Base-by-base conservation (phyloP, 2,113 vertebrate genomes). In the Erinaceus europaeus region DNA sequence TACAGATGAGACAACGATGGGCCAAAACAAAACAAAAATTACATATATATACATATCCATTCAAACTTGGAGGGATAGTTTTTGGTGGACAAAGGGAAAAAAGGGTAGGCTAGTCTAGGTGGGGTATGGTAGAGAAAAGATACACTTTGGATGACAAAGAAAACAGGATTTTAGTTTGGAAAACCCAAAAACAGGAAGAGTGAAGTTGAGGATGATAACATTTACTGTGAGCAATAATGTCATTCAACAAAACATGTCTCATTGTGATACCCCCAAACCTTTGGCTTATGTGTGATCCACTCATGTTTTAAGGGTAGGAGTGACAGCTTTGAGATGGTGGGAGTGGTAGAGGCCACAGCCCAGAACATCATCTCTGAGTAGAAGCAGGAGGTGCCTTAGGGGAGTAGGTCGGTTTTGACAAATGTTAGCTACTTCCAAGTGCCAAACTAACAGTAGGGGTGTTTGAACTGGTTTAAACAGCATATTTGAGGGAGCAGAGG, bases 161-260 rank as follows among this genome's bases (percentile, higher is more conserved):
- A 15, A 65, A 87, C 79, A 84, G 13, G 64, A 23, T 85, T 84
- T 82, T 78, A 90, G 40, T 90, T 64, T 65, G 34, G 46, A 75
- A 75, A 88, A 84, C n/a, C 3, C 53, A 75, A 50, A 75, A 42
- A 53, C 12, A 12, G 21, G n/a, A 90, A 88, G 29, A 81, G 75
- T 42, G 52, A 62, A 25, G 55, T 32, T 76, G 25, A 44, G 38
- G 57, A 71, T 34, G 29, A 25, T 21, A n/a, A n/a, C n/a, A 27
- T 9, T 68, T 79, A 65, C n/a, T 77, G 20, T 91, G 85, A 82
- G 46, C 25, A 57, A 15, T 76, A n/a, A n/a, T n/a, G n/a, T 67
- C 32, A 36, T 32, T 72, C 50, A 84, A 25, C 46, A 48, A 32
- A 38, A 52, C 40, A 65, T 53, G 52, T 5, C 50, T 86, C 21